Conservation (phyloP, 2,797 vertebrate genomes). For the Spea hammondii region DNA sequence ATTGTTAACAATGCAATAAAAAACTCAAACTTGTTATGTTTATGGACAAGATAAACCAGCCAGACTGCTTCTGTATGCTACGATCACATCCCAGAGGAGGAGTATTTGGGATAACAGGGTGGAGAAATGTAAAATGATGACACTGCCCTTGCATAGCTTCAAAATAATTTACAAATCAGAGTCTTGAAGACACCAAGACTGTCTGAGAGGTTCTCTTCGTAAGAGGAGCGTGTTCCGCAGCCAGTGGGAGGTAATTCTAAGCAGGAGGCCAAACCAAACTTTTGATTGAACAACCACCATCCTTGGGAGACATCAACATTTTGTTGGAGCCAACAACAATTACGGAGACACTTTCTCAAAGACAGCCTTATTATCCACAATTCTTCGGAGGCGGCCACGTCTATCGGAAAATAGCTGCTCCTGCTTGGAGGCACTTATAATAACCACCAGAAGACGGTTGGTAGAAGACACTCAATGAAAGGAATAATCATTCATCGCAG, state of each 20-base stretch:
- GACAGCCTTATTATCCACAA: not conserved
- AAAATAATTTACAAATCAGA: too few species aligned
- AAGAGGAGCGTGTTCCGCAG: too few species aligned
- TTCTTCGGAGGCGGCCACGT: not conserved
- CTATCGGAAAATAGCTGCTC: not conserved
- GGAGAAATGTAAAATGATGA: constrained; percentile 11
- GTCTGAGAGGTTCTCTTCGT: not conserved
- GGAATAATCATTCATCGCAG: not conserved
- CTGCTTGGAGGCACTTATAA: not conserved
- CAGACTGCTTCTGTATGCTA: constrained; percentile 5
- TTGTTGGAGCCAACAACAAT: not conserved
- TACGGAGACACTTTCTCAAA: not conserved
- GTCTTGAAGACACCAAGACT: not conserved
- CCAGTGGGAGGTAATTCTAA: too few species aligned
- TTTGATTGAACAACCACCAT: not conserved
- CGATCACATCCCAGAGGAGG: not conserved
- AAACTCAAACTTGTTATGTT: not conserved
- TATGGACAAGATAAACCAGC: constrained; percentile 19
- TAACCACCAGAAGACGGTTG: not conserved
- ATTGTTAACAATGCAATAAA: not conserved
- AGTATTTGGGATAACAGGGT: constrained; percentile 17
- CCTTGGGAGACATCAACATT: not conserved
- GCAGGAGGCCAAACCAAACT: too few species aligned
- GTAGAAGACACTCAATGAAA: not conserved
- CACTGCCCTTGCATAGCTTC: too few species aligned